These are phyloP conservation scores for Haliclystus octoradiatus DNA, from an alignment of 30 jellyfish, hydroid and myxozoan species.

Conservation along the genomic window DNA sequence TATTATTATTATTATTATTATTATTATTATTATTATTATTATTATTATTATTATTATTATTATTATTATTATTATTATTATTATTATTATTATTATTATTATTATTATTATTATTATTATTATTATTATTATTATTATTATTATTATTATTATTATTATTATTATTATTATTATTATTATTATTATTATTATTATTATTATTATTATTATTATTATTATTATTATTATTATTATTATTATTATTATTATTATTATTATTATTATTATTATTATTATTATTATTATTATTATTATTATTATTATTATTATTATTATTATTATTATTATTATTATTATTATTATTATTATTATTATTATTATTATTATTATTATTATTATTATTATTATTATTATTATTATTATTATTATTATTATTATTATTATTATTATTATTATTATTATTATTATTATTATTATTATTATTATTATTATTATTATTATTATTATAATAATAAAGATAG, in stretches of 20 bases:
- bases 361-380: not conserved
- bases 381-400: not conserved
- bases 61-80: slow-evolving; percentile 2
- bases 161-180: not conserved
- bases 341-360: not conserved
- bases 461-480: not conserved
- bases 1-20: slow-evolving; percentile 2
- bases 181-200: not conserved
- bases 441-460: not conserved
- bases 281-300: not conserved
- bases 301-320: not conserved
- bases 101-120: not conserved
- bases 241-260: not conserved
- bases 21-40: slow-evolving; percentile 1
- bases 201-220: not conserved
- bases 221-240: too few relatives aligned
- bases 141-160: not conserved
- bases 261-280: not conserved
- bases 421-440: not conserved
- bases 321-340: not conserved
- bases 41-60: slow-evolving; percentile 3
- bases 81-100: slow-evolving; percentile 1
- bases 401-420: not conserved
- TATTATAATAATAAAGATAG: too few relatives aligned
- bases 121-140: not conserved